A percentile compares a stretch with the other conserved stretches of the same genome.
These are phyloP conservation scores for Phortica variegata DNA, from an alignment of 1,140 invertebrate species.

Conservation along the genomic window DNA sequence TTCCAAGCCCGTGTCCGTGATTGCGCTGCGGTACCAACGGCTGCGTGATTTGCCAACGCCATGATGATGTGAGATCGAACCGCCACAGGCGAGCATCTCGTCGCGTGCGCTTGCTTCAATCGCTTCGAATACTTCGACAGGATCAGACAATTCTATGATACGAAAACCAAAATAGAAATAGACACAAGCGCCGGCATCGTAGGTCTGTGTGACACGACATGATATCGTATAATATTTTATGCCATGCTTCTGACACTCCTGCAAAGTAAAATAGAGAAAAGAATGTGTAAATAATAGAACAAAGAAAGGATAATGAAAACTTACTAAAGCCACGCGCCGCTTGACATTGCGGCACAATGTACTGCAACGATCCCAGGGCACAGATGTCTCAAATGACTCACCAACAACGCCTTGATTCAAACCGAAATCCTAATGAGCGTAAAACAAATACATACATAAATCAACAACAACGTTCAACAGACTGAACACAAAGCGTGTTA, in stretches of 20 bases:
- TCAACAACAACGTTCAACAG: neutral
- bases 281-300: too few relatives aligned
- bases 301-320: constrained; percentile 1
- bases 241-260: constrained; percentile 70
- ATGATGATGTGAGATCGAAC: constrained; percentile 95
- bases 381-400: constrained; percentile 98
- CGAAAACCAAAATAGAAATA: constrained; percentile 99
- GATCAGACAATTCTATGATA: constrained; percentile 67
- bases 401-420: constrained; percentile 86
- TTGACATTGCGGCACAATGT: constrained; percentile 88
- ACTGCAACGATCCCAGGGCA: constrained; percentile 90
- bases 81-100: constrained; percentile 88
- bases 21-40: constrained; percentile 75
- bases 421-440: constrained; percentile 88
- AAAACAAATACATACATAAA: constrained; percentile 28
- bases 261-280: neutral
- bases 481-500: neutral
- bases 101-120: constrained; percentile 83
- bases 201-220: constrained; percentile 89
- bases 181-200: constrained; percentile 94
- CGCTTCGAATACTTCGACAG: constrained; percentile 80
- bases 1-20: constrained; percentile 74
- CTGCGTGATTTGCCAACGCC: constrained; percentile 92
- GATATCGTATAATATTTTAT: constrained; percentile 72
- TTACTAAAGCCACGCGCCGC: constrained; percentile 64